phyloP scores from a whole-genome alignment of 1,140 invertebrate genomes.

The Ectropis grisescens region DNA sequence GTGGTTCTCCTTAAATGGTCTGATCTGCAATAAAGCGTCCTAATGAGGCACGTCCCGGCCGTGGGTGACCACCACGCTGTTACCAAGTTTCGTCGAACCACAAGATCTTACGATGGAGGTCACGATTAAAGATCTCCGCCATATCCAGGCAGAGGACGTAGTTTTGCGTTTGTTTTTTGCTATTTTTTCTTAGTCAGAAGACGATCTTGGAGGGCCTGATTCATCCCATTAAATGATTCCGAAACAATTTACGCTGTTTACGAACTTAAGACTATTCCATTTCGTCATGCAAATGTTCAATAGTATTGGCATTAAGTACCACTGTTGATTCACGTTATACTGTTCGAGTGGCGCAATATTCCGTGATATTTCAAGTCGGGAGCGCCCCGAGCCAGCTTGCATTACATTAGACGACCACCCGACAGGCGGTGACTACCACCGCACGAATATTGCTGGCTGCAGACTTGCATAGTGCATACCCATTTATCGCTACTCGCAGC shows the following conservation, averaged over 20 bases:
- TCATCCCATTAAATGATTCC: too few relatives aligned
- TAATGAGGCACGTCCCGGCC: slow-evolving; percentile 32
- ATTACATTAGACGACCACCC: slow-evolving; percentile 46
- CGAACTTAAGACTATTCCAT: too few relatives aligned
- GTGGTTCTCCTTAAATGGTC: slow-evolving; percentile 12
- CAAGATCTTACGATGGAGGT: too few relatives aligned
- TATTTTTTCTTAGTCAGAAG: too few relatives aligned
- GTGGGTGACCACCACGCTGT: slow-evolving; percentile 42
- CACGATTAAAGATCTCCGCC: too few relatives aligned
- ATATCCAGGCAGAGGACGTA: too few relatives aligned
- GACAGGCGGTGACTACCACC: slow-evolving; percentile 18
- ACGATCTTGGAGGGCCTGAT: too few relatives aligned
- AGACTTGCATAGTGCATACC: too few relatives aligned
- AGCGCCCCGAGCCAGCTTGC: slow-evolving; percentile 31
- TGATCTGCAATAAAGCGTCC: slow-evolving; percentile 15
- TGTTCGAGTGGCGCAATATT: slow-evolving; percentile 28
- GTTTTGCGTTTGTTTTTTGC: too few relatives aligned
- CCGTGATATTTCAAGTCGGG: slow-evolving; percentile 49
- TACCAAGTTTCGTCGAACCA: slow-evolving; percentile 17
- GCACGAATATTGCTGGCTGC: slow-evolving; percentile 19
- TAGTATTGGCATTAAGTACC: too few relatives aligned
- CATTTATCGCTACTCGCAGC: slow-evolving; percentile 22
- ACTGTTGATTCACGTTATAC: slow-evolving; percentile 23
- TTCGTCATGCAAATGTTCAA: too few relatives aligned
- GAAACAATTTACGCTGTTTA: too few relatives aligned